A percentile compares a stretch with the other conserved stretches of the same genome.
phyloP scores from a whole-genome alignment of 1,140 invertebrate genomes.

The Leptonema lineaticorne region DNA sequence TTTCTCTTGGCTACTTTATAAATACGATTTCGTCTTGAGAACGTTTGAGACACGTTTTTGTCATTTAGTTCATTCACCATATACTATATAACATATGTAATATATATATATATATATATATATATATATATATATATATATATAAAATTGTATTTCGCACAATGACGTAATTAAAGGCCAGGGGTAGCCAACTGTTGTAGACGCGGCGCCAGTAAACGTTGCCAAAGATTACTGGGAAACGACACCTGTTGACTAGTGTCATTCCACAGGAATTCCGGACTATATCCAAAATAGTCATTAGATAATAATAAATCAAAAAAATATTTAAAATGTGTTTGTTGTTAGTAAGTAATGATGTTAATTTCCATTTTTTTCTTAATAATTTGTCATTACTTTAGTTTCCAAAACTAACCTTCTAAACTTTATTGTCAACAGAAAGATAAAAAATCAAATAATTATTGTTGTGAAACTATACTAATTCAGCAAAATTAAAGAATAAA shows the following conservation, averaged over 20 bases:
- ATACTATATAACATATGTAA: background rate
- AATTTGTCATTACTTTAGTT: no score
- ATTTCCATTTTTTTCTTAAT: no score
- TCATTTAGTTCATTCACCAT: slow-evolving; percentile 17
- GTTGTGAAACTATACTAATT: no score
- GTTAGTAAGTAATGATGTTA: no score
- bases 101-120: no score
- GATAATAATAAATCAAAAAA: background rate
- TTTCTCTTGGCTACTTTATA: background rate
- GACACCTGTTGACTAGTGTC: background rate
- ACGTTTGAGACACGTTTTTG: background rate
- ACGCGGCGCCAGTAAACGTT: background rate
- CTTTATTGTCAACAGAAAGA: no score
- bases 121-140: no score
- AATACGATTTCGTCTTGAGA: background rate
- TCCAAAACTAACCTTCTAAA: no score
- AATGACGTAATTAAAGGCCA: slow-evolving; percentile 2
- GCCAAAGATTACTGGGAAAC: background rate
- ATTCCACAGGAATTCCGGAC: background rate
- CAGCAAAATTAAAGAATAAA: no score
- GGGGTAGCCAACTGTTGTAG: background rate
- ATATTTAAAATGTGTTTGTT: no score
- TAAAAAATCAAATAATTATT: no score
- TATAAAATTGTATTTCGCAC: background rate
- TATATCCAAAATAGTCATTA: background rate